These are phyloP conservation scores for Drosophila anomalipes DNA, from an alignment of 2,888 invertebrate species.

Conservation along the genomic window DNA sequence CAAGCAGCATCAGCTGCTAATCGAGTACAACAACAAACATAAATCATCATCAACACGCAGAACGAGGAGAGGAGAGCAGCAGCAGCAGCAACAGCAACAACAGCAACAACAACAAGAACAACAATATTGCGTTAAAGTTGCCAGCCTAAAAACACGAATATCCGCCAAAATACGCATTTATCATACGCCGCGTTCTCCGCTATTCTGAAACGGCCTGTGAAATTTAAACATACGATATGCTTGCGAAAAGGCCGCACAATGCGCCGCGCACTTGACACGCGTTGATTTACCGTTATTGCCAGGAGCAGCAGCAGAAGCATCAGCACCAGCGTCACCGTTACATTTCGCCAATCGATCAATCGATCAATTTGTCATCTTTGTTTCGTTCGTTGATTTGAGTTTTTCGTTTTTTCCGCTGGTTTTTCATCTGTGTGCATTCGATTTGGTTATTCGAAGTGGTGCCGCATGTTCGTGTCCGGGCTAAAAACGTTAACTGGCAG, in stretches of 20 bases:
- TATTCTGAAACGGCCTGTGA: slow-evolving; percentile 16
- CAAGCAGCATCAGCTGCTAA: slow-evolving; percentile 59
- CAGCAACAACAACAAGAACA: slow-evolving; percentile 11
- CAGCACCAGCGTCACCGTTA: not conserved
- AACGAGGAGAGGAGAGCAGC: slow-evolving; percentile 1
- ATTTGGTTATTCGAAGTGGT: slow-evolving; percentile 59
- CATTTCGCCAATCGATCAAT: slow-evolving; percentile 20
- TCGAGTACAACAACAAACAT: slow-evolving; percentile 55
- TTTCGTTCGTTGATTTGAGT: slow-evolving; percentile 23
- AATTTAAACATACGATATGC: slow-evolving; percentile 65
- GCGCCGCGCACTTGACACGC: slow-evolving; percentile 82
- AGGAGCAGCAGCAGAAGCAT: not conserved
- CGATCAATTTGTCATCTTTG: slow-evolving; percentile 14
- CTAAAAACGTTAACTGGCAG: slow-evolving; percentile 60
- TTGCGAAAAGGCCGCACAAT: slow-evolving; percentile 65
- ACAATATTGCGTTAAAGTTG: slow-evolving; percentile 52
- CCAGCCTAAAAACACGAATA: slow-evolving; percentile 15
- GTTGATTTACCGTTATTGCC: slow-evolving; percentile 52
- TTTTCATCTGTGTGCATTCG: slow-evolving; percentile 25
- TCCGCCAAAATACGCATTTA: slow-evolving; percentile 46
- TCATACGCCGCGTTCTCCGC: slow-evolving; percentile 67
- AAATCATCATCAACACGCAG: slow-evolving; percentile 66
- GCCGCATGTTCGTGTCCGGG: slow-evolving; percentile 85
- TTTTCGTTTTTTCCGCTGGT: slow-evolving; percentile 16
- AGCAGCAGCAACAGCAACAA: not conserved